A percentile compares a stretch with the other conserved stretches of the same genome.
Evolutionary conservation across 2,797 vertebrate species (phyloP).

Genomic region (Buceros bicornis): DNA sequence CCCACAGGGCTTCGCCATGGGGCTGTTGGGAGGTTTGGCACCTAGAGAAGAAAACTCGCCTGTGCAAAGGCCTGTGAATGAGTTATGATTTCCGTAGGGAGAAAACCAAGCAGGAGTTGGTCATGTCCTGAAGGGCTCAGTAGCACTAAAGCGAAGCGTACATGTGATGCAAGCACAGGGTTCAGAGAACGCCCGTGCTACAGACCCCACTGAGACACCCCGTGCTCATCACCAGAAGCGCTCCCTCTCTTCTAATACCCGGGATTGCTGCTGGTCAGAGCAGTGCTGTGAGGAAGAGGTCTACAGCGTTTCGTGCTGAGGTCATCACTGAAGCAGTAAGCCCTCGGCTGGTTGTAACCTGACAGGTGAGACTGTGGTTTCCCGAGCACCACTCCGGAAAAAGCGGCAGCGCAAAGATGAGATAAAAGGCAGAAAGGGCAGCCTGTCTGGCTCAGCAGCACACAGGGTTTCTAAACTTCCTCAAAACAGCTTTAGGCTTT

Average conservation of each 20-base stretch:
- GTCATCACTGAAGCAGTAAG: background rate
- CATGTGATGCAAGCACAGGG: background rate
- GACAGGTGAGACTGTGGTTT: background rate
- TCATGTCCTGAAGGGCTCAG: background rate
- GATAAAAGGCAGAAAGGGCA: background rate
- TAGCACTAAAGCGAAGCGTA: background rate
- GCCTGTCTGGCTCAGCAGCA: background rate
- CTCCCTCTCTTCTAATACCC: background rate
- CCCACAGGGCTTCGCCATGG: background rate
- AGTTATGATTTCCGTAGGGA: background rate
- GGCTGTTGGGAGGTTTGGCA: background rate
- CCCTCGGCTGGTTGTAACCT: background rate
- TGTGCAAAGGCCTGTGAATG: background rate
- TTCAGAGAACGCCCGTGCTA: background rate
- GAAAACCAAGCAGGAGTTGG: background rate
- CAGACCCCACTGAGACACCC: background rate
- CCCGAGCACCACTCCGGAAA: background rate
- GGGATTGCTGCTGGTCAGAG: background rate
- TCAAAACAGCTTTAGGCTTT: background rate
- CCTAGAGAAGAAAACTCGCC: background rate
- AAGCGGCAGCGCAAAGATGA: background rate
- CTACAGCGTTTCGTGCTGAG: background rate
- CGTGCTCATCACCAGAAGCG: rapidly evolving
- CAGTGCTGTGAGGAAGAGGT: background rate
- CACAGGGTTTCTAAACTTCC: background rate